phyloP scores from a whole-genome alignment of 2,888 invertebrate genomes.

The Rotaria socialis region DNA sequence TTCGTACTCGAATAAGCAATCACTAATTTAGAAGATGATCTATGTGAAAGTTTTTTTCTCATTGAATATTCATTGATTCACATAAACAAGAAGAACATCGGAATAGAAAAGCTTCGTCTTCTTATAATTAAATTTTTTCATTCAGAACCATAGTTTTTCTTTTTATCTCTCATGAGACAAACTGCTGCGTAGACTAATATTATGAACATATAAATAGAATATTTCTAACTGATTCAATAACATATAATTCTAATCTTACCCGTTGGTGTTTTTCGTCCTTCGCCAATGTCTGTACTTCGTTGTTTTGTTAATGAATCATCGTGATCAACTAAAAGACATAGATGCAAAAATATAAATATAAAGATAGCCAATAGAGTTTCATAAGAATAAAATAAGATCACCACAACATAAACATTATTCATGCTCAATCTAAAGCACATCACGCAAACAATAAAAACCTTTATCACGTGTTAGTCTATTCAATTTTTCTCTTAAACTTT shows the following conservation, averaged over 20 bases:
- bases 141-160: background rate
- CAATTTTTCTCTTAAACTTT: conserved; percentile 37
- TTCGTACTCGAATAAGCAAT: no score
- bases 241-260: background rate
- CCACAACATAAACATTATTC: background rate
- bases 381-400: background rate
- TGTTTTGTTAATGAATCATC: background rate
- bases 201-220: background rate
- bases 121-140: no score
- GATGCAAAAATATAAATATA: background rate
- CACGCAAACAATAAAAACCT: background rate
- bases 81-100: background rate
- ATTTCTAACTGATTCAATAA: no score
- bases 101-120: no score
- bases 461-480: conserved; percentile 18
- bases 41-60: background rate
- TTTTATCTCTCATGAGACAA: background rate
- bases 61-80: background rate
- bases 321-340: background rate
- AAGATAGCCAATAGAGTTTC: background rate
- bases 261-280: conserved; percentile 12
- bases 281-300: background rate
- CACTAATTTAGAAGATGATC: no score
- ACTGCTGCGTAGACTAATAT: background rate
- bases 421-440: background rate